These are phyloP conservation scores for Conchocele bisecta DNA, from an alignment of 2,888 invertebrate genomes.

Conservation along the genomic window DNA sequence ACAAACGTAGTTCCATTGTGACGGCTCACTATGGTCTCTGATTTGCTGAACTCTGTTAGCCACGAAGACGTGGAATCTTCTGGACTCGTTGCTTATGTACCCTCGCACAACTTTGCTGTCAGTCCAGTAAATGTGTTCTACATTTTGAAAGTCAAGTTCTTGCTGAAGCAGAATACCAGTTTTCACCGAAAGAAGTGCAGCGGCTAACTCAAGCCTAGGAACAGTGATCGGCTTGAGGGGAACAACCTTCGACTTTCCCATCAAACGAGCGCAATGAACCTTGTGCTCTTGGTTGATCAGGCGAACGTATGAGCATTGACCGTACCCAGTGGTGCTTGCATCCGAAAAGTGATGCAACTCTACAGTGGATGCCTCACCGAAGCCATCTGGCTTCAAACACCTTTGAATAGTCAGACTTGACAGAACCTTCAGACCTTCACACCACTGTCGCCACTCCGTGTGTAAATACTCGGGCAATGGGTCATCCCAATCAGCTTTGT, in stretches of 20 bases:
- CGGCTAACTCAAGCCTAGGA: conserved; percentile 21
- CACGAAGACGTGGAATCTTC: conserved; percentile 56
- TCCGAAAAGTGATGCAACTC: conserved; percentile 57
- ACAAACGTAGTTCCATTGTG: conserved; percentile 45
- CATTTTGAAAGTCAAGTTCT: conserved; percentile 1
- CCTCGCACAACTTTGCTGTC: conserved; percentile 3
- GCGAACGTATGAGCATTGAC: conserved; percentile 49
- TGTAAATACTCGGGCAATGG: conserved; percentile 30
- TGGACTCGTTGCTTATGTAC: conserved; percentile 57
- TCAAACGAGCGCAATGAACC: conserved; percentile 48
- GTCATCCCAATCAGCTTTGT: conserved; percentile 53
- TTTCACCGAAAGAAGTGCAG: conserved; percentile 16
- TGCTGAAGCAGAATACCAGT: neutral
- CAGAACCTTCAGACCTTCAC: conserved; percentile 15
- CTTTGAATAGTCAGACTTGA: conserved; percentile 11
- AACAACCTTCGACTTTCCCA: conserved; percentile 46
- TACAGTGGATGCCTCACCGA: conserved; percentile 21
- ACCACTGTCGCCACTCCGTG: conserved; percentile 49
- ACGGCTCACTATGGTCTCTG: conserved; percentile 5
- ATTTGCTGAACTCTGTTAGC: conserved; percentile 46
- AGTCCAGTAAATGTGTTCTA: neutral
- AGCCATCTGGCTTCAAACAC: conserved; percentile 39
- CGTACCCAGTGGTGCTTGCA: conserved; percentile 44
- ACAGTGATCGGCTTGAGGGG: conserved; percentile 29
- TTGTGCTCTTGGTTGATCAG: conserved; percentile 20